These are phyloP conservation scores for Euphonia xanthogaster DNA, from an alignment of 2,797 vertebrate genomes.

Conservation along the genomic window DNA sequence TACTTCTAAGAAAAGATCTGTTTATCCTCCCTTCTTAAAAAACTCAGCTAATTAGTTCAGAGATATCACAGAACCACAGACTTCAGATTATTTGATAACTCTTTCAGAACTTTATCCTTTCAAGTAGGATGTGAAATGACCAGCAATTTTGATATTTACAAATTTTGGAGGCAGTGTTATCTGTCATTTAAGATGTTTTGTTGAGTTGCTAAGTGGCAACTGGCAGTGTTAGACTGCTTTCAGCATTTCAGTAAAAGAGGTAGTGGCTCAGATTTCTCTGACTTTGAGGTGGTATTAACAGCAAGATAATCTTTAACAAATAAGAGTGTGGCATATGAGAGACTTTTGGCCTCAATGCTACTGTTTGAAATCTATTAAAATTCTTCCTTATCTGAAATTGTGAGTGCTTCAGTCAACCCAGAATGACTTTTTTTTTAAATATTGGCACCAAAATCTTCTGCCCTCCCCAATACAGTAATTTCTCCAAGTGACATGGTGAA, in stretches of 20 bases:
- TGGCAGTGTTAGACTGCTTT: not conserved
- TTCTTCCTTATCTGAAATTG: not conserved
- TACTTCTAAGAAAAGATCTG: not conserved
- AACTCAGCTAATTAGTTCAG: not conserved
- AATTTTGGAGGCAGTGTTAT: not conserved
- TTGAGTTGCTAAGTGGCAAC: not conserved
- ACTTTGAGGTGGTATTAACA: not conserved
- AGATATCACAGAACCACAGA: not conserved
- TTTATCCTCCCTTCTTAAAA: not conserved
- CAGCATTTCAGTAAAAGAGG: not conserved
- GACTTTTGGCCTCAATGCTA: not conserved
- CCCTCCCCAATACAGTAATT: not conserved
- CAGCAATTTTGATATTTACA: not conserved
- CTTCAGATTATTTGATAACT: not conserved
- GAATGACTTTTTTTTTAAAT: not conserved
- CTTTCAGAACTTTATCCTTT: not conserved
- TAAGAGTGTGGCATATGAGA: not conserved
- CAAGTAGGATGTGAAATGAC: not conserved
- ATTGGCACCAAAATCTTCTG: not conserved
- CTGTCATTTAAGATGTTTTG: not conserved
- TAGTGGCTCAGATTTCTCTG: not conserved
- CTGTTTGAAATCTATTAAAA: not conserved
- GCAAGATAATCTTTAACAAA: not conserved
- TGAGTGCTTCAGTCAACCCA: not conserved
- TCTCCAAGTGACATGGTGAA: accelerated